Evolutionary conservation across 2,888 invertebrate genomes (phyloP).

Genomic region (Eucera pruinosa): DNA sequence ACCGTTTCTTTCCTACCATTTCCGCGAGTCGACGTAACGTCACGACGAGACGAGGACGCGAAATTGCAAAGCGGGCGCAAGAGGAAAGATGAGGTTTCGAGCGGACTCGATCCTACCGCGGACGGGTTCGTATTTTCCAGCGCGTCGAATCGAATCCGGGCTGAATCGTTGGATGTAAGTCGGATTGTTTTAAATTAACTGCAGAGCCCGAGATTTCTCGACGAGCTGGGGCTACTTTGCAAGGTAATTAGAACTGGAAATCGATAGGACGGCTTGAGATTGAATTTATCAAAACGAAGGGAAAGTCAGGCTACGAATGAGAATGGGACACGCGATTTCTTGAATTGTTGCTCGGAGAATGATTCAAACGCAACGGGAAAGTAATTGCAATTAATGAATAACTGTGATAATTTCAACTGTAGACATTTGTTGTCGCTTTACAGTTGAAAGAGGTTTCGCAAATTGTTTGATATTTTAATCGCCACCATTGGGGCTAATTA

Average conservation of each 20-base stretch:
- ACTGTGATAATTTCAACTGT: background rate
- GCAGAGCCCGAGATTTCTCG: slow-evolving; percentile 1
- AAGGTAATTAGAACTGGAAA: slow-evolving; percentile 39
- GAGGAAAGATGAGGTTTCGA: slow-evolving; percentile 5
- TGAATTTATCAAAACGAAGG: slow-evolving; percentile 38
- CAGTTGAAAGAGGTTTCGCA: too few species aligned
- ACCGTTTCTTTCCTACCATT: slow-evolving; percentile 25
- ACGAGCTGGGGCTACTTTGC: slow-evolving; percentile 35
- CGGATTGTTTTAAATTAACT: slow-evolving; percentile 49
- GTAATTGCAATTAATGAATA: background rate
- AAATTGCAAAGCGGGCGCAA: slow-evolving; percentile 4
- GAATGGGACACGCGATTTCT: slow-evolving; percentile 11
- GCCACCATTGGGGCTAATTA: too few species aligned
- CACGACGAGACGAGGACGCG: background rate
- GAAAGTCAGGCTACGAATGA: slow-evolving; percentile 8
- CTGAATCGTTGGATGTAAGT: slow-evolving; percentile 1
- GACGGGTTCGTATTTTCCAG: slow-evolving; percentile 20
- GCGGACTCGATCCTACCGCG: background rate
- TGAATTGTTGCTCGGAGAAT: background rate
- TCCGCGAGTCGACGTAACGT: slow-evolving; percentile 16
- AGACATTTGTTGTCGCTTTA: too few species aligned
- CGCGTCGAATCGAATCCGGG: slow-evolving; percentile 19
- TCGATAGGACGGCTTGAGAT: slow-evolving; percentile 32
- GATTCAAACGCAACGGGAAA: background rate
- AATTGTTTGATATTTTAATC: too few species aligned